Evolutionary conservation across 2,113 vertebrate genomes (phyloP), one percentile per base, ranked within the genome.

Genomic region (Trematocara variabile): DNA sequence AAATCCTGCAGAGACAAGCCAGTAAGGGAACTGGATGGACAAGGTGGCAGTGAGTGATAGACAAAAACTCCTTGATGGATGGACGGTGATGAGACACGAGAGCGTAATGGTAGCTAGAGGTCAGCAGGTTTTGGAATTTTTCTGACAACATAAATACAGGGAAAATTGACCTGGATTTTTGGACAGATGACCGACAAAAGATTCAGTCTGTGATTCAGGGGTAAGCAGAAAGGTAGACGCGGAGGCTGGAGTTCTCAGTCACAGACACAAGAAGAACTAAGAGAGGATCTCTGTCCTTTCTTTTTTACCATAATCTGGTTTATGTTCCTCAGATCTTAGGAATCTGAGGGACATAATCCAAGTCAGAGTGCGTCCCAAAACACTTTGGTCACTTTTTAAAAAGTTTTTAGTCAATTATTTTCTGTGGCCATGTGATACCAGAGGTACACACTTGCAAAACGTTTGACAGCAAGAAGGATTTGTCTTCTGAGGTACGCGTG

Each of bases 31-130:
- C 37, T 1, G 4, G 46, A 77, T 28, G 7, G 75, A 30, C 2
- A 75, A 44, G 48, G 44, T 50, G 82, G 65, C 77, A 60, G 80
- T 83, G 89, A 88, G 55, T 79, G 90, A 85, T 50, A 37, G 86
- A 56, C 44, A 30, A 68, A 44, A 20, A 84, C 81, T 2, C 28
- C 5, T 33, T 86, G 88, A 92, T 79, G 60, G 92, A 87, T 65
- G 80, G 79, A 82, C 68, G 77, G 84, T 83, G 81, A 90, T 1
- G 70, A 83, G 33, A 37, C 37, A 77, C 20, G 28, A 53, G 70
- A 79, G 80, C 7, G 54, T 79, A 9, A 82, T 9, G 77, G 77
- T 60, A 89, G 60, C 30, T 3, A 2, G 46, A 28, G 89, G 79
- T 89, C 91, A 75, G 52, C 55, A 28, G 87, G 65, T 63, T 13